phyloP scores from a whole-genome alignment of 2,113 vertebrate species.

The Pedionomus torquatus region DNA sequence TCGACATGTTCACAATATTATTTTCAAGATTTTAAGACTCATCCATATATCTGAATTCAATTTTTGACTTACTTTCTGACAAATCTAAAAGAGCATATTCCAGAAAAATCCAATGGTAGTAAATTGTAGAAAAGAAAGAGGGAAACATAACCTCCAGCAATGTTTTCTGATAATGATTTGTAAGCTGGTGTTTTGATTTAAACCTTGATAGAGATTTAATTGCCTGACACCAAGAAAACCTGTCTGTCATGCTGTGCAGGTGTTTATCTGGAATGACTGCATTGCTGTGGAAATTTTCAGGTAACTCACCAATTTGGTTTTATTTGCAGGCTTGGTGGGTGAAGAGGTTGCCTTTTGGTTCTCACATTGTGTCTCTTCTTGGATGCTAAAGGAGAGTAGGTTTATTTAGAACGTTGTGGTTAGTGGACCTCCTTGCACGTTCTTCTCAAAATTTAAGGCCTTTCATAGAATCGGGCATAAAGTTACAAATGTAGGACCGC shows the following conservation, averaged over 20 bases:
- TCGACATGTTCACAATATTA: neutral
- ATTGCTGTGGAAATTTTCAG: neutral
- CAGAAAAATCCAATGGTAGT: neutral
- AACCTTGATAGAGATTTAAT: neutral
- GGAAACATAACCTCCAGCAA: neutral
- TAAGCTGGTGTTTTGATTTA: neutral
- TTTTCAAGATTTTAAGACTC: neutral
- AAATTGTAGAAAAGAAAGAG: neutral
- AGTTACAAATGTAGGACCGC: neutral
- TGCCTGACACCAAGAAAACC: neutral
- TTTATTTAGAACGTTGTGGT: neutral
- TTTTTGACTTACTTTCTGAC: neutral
- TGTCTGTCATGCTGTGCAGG: neutral
- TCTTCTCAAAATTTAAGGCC: neutral
- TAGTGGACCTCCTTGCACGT: neutral
- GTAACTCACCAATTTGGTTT: neutral
- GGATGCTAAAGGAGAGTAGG: neutral
- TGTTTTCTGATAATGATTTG: neutral
- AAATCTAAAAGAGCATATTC: neutral
- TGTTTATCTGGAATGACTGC: neutral
- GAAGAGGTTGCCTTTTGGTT: neutral
- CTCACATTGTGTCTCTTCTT: neutral
- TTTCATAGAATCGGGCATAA: neutral
- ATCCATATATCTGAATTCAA: neutral
- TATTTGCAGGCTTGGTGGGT: neutral